These are phyloP conservation scores for Ornithoptera priamus DNA, from an alignment of 2,888 invertebrate genomes.

Conservation along the genomic window DNA sequence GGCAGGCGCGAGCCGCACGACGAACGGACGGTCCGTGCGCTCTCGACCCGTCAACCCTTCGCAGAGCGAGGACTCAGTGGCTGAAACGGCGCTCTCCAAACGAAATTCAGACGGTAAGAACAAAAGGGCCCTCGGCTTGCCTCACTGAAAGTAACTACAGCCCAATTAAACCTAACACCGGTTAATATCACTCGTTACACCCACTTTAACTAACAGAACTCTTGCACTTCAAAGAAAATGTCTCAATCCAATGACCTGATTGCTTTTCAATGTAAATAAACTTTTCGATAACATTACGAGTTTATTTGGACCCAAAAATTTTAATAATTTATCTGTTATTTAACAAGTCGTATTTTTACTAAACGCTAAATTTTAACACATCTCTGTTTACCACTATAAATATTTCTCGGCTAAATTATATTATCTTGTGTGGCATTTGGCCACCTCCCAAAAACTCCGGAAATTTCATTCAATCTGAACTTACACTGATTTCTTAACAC, in stretches of 20 bases:
- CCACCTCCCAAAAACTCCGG: constrained; percentile 17
- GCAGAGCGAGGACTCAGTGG: constrained; percentile 90
- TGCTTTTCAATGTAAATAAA: neutral
- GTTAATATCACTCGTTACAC: constrained; percentile 53
- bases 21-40: constrained; percentile 65
- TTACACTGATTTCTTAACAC: constrained; percentile 9
- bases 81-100: constrained; percentile 89
- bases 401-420: constrained; percentile 18
- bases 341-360: constrained; percentile 14
- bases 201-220: constrained; percentile 49
- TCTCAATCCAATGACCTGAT: neutral
- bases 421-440: constrained; percentile 18
- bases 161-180: constrained; percentile 52
- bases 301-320: neutral
- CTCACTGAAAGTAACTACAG: constrained; percentile 42
- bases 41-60: constrained; percentile 81
- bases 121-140: constrained; percentile 40
- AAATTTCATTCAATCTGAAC: constrained; percentile 19
- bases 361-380: constrained; percentile 16
- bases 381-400: constrained; percentile 16
- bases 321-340: neutral
- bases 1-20: constrained; percentile 61
- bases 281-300: neutral
- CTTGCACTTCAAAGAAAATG: neutral
- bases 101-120: constrained; percentile 91